Base-by-base conservation (phyloP, 2,797 vertebrate species). In the Hypotaenidia philippensis region DNA sequence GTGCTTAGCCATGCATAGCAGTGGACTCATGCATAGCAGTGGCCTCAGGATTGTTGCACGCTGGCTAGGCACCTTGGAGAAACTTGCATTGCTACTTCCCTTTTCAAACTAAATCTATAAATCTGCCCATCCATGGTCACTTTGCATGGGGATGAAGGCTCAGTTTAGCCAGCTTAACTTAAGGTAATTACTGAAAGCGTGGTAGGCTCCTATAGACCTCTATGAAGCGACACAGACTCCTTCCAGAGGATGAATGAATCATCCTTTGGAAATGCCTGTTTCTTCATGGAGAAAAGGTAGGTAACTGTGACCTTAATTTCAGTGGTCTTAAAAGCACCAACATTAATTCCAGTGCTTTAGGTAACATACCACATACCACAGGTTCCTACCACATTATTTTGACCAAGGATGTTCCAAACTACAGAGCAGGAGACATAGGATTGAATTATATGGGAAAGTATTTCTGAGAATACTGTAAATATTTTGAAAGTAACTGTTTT, bases 1-100 rank as follows among this genome's bases (percentile, higher is more conserved):
- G 81, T 83, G 92, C n/a, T 89, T 38, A 96, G 68, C 82, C 84
- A 70, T 87, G 93, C 93, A 50, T 75, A 74, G 64, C 40, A 71
- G 34, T 1, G 45, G 64, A 45, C 56, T 87, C 92, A 32, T 77
- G 66, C 27, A 26, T 0, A 82, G 66, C 60, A 0, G 0, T 77
- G 68, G 92, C 86, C 96, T 89, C 41, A 3, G 75, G 87, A 94
- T 27, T 80, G 34, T n/a, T 83, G 40, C 82, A 89, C 1, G 0
- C 36, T 63, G 59, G 29, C 56, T 60, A 13, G 53, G 23, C 71
- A 80, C 55, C 55, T 44, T 12, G 5, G n/a, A 78, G 31, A 68
- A 87, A 90, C 70, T 55, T 55, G 50, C n/a, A 53, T 27, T 81
- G 22, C 44, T 72, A n/a, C 29, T 83, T 87, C 53, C 31, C 76